These are phyloP conservation scores for Danio rerio DNA, from an alignment of 2,113 vertebrate genomes.

Conservation along the genomic window GRCz12tu NC_133190.1:17727001-17727500, in stretches of 20 bases:
- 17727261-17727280: conserved; percentile 39
- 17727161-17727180: conserved; percentile 93
- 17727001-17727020: conserved; percentile 34
- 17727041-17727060: conserved; percentile 6
- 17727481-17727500: conserved; percentile 1
- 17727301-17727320: background rate
- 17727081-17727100: conserved; percentile 69
- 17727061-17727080: conserved; percentile 9
- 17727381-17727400: conserved; percentile 20
- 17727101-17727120: conserved; percentile 88
- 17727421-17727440: background rate
- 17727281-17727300: background rate
- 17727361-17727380: conserved; percentile 49
- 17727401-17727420: background rate
- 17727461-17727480: background rate
- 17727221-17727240: conserved; percentile 29
- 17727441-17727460: conserved; percentile 25
- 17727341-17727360: conserved; percentile 42
- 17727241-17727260: background rate
- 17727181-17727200: conserved; percentile 82
- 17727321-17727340: conserved; percentile 35
- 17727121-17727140: conserved; percentile 87
- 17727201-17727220: conserved; percentile 64
- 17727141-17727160: conserved; percentile 87
- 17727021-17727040: conserved; percentile 45